Conservation (phyloP, 1,140 invertebrate genomes). For the Hyles euphorbiae region DNA sequence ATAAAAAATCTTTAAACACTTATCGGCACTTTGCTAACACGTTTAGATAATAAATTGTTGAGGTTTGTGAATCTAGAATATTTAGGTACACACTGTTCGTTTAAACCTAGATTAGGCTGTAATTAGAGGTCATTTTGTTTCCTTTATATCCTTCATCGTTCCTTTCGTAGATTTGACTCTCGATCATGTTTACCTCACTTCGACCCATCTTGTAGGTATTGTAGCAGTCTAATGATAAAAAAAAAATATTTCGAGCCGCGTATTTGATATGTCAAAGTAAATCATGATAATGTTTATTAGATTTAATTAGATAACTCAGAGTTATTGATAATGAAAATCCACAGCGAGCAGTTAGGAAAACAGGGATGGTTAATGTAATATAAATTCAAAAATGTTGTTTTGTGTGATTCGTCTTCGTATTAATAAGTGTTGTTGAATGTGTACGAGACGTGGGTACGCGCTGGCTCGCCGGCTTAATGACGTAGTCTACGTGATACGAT, state of each 20-base stretch:
- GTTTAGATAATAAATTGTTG: constrained; percentile 65
- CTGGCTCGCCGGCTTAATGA: constrained; percentile 1
- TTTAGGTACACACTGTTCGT: constrained; percentile 45
- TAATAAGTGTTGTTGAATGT: constrained; percentile 71
- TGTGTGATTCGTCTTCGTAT: constrained; percentile 66
- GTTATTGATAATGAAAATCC: constrained; percentile 61
- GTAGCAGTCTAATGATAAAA: constrained; percentile 67
- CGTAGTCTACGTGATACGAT: constrained; percentile 1
- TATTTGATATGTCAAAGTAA: constrained; percentile 75
- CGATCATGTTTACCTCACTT: constrained; percentile 34
- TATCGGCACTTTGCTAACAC: constrained; percentile 63
- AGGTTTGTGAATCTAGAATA: constrained; percentile 55
- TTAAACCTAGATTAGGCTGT: constrained; percentile 51
- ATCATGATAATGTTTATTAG: constrained; percentile 68
- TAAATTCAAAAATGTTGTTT: constrained; percentile 46
- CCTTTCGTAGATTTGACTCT: no score
- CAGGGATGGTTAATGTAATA: constrained; percentile 70
- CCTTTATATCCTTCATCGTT: no score
- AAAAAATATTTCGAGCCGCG: constrained; percentile 72
- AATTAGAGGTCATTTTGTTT: constrained; percentile 40
- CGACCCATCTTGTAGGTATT: constrained; percentile 58
- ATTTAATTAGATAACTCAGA: constrained; percentile 69
- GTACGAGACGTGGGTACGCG: constrained; percentile 53
- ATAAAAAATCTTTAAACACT: constrained; percentile 63
- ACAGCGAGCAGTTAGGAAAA: constrained; percentile 72